These are phyloP conservation scores for Coptodon bakossiorum DNA, from an alignment of 2,113 vertebrate species.

Conservation along the genomic window DNA sequence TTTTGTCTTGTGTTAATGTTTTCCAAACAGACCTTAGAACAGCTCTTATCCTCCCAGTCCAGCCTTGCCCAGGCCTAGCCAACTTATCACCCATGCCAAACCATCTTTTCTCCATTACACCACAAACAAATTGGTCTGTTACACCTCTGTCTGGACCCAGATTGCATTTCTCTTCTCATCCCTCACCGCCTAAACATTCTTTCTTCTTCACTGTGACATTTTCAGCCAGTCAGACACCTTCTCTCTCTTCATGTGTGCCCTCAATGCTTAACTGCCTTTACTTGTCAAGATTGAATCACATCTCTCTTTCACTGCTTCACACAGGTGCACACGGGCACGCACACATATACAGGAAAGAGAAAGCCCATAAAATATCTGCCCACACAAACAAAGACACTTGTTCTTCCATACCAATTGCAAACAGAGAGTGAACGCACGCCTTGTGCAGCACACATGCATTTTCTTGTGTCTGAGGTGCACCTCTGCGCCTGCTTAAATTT, in stretches of 20 bases:
- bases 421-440: background rate
- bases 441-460: background rate
- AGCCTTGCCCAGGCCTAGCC: constrained; percentile 39
- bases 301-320: background rate
- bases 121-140: constrained; percentile 72
- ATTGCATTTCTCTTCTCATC: constrained; percentile 74
- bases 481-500: background rate
- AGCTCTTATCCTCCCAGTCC: constrained; percentile 46
- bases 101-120: constrained; percentile 67
- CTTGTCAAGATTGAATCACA: constrained; percentile 27
- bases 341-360: background rate
- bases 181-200: constrained; percentile 56
- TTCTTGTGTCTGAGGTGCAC: background rate
- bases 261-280: constrained; percentile 37
- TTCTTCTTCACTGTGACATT: constrained; percentile 63
- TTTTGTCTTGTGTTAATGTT: constrained; percentile 48
- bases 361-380: background rate
- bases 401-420: background rate
- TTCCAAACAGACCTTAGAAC: constrained; percentile 28
- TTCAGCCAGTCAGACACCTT: constrained; percentile 33
- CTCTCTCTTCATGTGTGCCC: constrained; percentile 30
- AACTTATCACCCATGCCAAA: constrained; percentile 53
- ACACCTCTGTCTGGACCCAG: constrained; percentile 68
- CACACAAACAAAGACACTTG: background rate
- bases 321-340: background rate